Percentiles rank a stretch among this genome's conserved stretches.
Evolutionary conservation across 2,113 vertebrate species (phyloP).

Genomic region (Reinhardtius hippoglossoides): DNA sequence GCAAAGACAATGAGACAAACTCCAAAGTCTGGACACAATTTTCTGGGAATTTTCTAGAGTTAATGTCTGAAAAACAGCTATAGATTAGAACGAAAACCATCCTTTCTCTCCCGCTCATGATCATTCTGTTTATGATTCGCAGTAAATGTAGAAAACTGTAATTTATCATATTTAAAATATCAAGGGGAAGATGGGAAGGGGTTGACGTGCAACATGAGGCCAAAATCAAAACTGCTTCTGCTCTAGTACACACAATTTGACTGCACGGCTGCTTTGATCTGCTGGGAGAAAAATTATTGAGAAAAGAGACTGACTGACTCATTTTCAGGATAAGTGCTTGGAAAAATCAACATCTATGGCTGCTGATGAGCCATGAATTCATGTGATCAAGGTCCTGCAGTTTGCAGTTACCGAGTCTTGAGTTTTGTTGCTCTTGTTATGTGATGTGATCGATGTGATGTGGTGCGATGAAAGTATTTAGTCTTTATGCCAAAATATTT

Average conservation of each 20-base stretch:
- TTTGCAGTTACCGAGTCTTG: neutral
- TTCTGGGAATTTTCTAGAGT: too few species aligned
- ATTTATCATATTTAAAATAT: neutral
- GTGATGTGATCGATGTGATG: neutral
- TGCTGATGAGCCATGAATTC: neutral
- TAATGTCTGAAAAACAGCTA: too few species aligned
- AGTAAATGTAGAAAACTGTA: constrained; percentile 3
- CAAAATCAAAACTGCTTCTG: neutral
- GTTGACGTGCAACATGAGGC: neutral
- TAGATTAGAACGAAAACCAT: too few species aligned
- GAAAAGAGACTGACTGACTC: neutral
- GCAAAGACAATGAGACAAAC: too few species aligned
- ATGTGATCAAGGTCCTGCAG: neutral
- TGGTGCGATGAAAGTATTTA: constrained; percentile 13
- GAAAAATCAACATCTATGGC: neutral
- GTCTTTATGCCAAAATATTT: neutral
- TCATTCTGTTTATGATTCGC: neutral
- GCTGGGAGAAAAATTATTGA: neutral
- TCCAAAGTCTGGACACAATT: too few species aligned
- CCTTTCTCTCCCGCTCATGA: neutral
- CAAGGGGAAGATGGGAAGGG: neutral
- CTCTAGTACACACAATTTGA: neutral
- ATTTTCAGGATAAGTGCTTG: constrained; percentile 3
- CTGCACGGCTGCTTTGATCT: constrained; percentile 11
- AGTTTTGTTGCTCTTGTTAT: constrained; percentile 6